Evolutionary conservation across 2,113 vertebrate genomes (phyloP), one percentile per base, ranked within the genome.

Genomic region (Epinephelus moara): DNA sequence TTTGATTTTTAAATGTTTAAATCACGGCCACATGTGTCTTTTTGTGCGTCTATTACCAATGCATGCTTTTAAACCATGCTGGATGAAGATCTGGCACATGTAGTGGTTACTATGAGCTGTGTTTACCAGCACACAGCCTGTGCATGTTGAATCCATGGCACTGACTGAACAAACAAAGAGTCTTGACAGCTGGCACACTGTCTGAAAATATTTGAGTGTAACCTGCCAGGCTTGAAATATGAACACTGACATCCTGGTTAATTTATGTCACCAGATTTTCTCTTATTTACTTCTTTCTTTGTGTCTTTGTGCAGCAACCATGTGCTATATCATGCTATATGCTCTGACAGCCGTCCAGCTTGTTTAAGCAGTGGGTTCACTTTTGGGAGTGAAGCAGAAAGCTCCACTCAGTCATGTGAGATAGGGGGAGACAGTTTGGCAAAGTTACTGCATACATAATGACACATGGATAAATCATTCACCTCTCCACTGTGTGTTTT

Each of bases 381-480:
- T 55, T 64, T 17, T 70, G 47, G 62, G 56, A 57, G 13, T 21
- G 13, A 18, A 53, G 47, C 11, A 45, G 71, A 82, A 68, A 78
- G 40, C 49, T 47, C 15, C 25, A 42, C 56, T 68, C 55, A 21
- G 37, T 68, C 77, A 62, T 73, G 11, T 78, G 61, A 89, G 75
- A 78, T 37, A 71, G 59, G 45, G 64, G 57, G 66, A 82, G 70
- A 80, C 53, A 21, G 61, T 86, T 84, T 90, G 85, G 72, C 57
- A 18, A 59, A 12, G 42, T 55, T 76, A 42, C 50, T 67, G 53
- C 76, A 82, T 50, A 42, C 69, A 83, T 84, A 84, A 89, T 82
- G 79, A 90, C 79, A 88, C 52, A 61, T 4, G 25, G 53, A 78
- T 89, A 86, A 90, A 88, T 86, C 84, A 78, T 83, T 30, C 69